Conservation (phyloP, 2,113 vertebrate genomes). For the Plecotus auritus region DNA sequence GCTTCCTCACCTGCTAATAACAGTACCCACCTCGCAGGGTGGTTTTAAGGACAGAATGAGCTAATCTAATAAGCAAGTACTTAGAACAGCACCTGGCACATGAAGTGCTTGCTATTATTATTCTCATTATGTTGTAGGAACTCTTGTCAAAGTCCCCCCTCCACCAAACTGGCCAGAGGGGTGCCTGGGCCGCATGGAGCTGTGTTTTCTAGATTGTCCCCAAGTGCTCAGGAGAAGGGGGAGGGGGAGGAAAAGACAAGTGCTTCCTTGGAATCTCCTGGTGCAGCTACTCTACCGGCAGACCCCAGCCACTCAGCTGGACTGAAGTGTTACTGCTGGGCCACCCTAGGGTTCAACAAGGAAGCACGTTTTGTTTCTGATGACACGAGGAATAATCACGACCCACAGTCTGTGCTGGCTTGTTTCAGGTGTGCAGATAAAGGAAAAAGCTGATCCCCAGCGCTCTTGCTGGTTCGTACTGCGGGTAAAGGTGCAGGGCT, state of each 20-base stretch:
- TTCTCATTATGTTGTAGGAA: neutral
- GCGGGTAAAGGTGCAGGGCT: neutral
- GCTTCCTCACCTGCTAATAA: neutral
- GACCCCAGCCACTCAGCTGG: neutral
- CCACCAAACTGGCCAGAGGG: neutral
- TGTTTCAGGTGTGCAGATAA: neutral
- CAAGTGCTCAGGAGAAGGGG: neutral
- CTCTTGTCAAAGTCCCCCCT: neutral
- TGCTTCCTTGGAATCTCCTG: neutral
- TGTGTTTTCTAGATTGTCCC: neutral
- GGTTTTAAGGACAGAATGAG: neutral
- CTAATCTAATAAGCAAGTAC: neutral
- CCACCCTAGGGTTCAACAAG: neutral
- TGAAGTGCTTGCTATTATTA: neutral
- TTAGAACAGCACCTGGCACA: neutral
- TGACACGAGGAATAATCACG: neutral
- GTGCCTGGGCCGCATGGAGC: neutral
- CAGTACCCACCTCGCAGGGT: neutral
- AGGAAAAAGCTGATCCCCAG: neutral
- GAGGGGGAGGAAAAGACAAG: neutral
- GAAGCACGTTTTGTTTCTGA: neutral
- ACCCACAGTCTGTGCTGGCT: neutral
- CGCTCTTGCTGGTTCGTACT: neutral
- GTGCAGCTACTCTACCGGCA: accelerated
- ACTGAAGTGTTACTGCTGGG: neutral